Evolutionary conservation across 2,797 vertebrate species (phyloP).

Genomic region (Alca torda): DNA sequence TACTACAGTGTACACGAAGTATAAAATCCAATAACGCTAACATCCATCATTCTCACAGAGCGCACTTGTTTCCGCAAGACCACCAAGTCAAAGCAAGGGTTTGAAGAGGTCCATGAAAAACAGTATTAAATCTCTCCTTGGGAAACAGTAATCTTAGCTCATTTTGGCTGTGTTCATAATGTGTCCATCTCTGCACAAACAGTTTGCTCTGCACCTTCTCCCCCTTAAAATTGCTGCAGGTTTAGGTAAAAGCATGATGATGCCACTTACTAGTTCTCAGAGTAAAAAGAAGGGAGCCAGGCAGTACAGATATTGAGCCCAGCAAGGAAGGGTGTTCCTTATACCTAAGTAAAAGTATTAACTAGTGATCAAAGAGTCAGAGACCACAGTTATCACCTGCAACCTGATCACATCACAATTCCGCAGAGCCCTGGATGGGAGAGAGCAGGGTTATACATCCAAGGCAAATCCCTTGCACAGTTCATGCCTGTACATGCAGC

Average conservation of each 20-base stretch:
- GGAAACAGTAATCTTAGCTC: neutral
- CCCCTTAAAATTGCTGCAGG: neutral
- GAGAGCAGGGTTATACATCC: neutral
- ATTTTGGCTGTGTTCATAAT: neutral
- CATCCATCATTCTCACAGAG: neutral
- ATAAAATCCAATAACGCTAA: neutral
- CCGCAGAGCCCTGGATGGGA: neutral
- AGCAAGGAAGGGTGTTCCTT: neutral
- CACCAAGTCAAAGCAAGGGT: neutral
- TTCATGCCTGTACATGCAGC: neutral
- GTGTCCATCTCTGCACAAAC: neutral
- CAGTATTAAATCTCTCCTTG: neutral
- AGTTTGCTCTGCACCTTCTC: neutral
- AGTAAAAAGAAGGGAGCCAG: neutral
- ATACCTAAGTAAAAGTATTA: neutral
- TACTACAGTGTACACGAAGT: neutral
- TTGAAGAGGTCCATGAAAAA: neutral
- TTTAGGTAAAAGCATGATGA: neutral
- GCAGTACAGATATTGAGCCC: rapidly evolving
- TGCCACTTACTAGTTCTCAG: neutral
- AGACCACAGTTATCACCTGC: neutral
- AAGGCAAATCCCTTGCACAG: neutral
- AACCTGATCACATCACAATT: neutral
- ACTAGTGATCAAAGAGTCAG: neutral
- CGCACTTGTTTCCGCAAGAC: neutral